Evolutionary conservation across 1,140 invertebrate species (phyloP).

Genomic region (Atta texana): DNA sequence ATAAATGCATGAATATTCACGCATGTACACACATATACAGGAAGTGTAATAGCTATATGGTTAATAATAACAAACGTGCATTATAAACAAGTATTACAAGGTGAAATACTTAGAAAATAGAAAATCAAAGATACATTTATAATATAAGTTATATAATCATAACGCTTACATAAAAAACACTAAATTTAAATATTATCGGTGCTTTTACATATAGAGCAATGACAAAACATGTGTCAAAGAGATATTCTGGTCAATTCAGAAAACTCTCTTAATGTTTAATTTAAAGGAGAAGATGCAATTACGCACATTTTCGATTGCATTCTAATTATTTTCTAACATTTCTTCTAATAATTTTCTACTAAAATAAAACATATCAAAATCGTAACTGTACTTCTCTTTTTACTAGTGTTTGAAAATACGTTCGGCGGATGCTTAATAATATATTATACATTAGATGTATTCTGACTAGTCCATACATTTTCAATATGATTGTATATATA

Average conservation of each 20-base stretch:
- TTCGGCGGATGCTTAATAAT: too few relatives aligned
- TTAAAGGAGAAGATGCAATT: not conserved
- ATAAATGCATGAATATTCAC: too few relatives aligned
- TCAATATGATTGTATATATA: too few relatives aligned
- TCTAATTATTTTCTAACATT: too few relatives aligned
- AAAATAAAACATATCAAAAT: too few relatives aligned
- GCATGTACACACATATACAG: not conserved
- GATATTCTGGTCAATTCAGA: too few relatives aligned
- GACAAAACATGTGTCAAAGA: not conserved
- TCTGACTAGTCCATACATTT: too few relatives aligned
- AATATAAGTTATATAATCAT: conserved; percentile 27
- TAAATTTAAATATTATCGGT: not conserved
- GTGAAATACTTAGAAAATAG: conserved; percentile 29
- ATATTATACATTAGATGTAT: too few relatives aligned
- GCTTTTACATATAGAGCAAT: not conserved
- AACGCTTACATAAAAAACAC: not conserved
- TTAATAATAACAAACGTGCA: not conserved
- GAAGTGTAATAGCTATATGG: conserved; percentile 9
- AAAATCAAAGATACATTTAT: conserved; percentile 36
- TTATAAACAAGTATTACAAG: conserved; percentile 39
- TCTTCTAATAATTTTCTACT: too few relatives aligned
- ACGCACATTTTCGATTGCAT: too few relatives aligned
- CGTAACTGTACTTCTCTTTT: too few relatives aligned
- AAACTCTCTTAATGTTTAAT: not conserved
- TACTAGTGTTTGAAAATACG: too few relatives aligned